A percentile compares a stretch with the other conserved stretches of the same genome.
These are phyloP conservation scores for Coleophora flavipennella DNA, from an alignment of 2,888 invertebrate genomes.

Conservation along the genomic window DNA sequence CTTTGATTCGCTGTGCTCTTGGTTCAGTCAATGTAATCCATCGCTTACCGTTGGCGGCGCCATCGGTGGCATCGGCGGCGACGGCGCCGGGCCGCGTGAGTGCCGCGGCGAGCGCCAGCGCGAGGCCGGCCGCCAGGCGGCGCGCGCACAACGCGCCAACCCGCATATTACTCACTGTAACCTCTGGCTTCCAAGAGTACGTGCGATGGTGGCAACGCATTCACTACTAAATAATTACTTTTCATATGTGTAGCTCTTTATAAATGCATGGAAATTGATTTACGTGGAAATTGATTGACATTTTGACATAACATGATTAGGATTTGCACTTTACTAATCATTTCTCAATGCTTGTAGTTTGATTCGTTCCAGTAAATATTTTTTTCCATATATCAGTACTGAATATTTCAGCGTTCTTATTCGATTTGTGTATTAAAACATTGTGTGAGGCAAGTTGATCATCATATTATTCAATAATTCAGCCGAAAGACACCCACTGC, in stretches of 20 bases:
- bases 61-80: neutral
- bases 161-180: constrained; percentile 17
- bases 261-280: constrained; percentile 15
- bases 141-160: constrained; percentile 12
- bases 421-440: no score
- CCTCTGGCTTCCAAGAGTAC: neutral
- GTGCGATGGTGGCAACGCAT: neutral
- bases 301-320: constrained; percentile 17
- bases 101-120: neutral
- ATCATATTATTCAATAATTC: no score
- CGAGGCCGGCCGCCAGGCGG: neutral
- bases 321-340: constrained; percentile 15
- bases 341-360: constrained; percentile 11
- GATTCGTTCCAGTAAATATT: constrained; percentile 19
- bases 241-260: constrained; percentile 11
- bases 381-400: constrained; percentile 2
- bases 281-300: constrained; percentile 21
- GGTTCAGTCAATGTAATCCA: no score
- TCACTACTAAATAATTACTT: constrained; percentile 11
- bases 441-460: no score
- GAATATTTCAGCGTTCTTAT: neutral
- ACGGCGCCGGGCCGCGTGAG: constrained; percentile 1
- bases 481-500: no score
- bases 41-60: no score
- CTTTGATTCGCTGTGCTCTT: no score